Evolutionary conservation across 2,888 invertebrate genomes (phyloP).

Genomic region (Chymomyza fuscimana): DNA sequence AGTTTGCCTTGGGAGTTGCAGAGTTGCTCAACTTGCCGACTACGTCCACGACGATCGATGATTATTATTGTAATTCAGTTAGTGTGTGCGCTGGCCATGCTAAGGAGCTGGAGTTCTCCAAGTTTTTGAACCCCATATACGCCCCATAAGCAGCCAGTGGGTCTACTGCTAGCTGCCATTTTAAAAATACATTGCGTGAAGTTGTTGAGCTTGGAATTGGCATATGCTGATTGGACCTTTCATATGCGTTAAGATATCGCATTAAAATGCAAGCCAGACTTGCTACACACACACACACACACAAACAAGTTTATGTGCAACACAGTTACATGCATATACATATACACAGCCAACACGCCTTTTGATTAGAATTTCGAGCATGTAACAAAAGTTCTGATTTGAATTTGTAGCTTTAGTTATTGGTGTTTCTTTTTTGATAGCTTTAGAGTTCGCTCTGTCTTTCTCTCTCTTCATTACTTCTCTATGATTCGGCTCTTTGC

Average conservation of each 20-base stretch:
- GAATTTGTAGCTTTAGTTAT: neutral
- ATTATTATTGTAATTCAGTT: constrained; percentile 66
- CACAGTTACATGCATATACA: constrained; percentile 37
- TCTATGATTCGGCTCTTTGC: constrained; percentile 13
- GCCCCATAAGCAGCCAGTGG: neutral
- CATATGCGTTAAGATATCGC: constrained; percentile 9
- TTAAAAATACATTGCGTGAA: neutral
- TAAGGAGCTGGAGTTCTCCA: neutral
- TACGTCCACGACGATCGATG: constrained; percentile 24
- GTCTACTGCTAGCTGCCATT: neutral
- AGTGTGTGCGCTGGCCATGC: constrained; percentile 44
- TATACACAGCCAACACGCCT: constrained; percentile 8
- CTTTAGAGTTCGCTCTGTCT: constrained; percentile 29
- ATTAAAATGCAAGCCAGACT: neutral
- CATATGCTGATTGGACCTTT: constrained; percentile 69
- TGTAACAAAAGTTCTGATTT: neutral
- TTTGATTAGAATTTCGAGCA: constrained; percentile 66
- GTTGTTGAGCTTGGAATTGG: constrained; percentile 47
- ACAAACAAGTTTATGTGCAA: constrained; percentile 32
- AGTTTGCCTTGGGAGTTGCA: constrained; percentile 77
- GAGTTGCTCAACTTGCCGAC: constrained; percentile 23
- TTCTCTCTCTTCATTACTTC: neutral
- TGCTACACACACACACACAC: constrained; percentile 2
- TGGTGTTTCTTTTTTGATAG: constrained; percentile 31
- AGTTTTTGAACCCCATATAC: neutral